Conservation (phyloP, 2,797 vertebrate species). For the Lutjanus argentimaculatus region DNA sequence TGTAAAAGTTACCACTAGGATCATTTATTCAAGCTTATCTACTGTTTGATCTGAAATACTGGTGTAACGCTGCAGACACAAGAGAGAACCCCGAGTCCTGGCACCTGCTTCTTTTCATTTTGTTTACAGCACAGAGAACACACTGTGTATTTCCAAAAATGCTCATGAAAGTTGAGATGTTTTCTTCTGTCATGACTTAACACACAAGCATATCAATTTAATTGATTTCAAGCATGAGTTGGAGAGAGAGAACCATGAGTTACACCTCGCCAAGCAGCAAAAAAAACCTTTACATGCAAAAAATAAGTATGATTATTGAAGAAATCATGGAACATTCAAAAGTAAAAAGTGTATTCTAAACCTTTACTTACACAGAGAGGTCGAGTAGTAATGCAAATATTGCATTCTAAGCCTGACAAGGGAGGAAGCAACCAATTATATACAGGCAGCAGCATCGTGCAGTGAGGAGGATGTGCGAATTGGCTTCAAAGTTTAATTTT, state of each 20-base stretch:
- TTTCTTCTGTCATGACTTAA: constrained; percentile 19
- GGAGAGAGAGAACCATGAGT: not conserved
- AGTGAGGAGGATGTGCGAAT: not conserved
- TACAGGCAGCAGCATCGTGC: not conserved
- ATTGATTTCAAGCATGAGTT: constrained; percentile 21
- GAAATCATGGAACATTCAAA: not conserved
- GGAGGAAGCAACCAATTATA: not conserved
- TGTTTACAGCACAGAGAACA: constrained; percentile 42
- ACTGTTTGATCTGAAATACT: constrained; percentile 33
- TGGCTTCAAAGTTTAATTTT: not conserved
- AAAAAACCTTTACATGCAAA: not conserved
- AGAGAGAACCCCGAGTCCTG: constrained; percentile 28
- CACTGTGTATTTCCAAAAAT: constrained; percentile 23
- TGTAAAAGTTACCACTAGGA: constrained; percentile 11
- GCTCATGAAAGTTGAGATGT: constrained; percentile 9
- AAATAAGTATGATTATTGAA: not conserved
- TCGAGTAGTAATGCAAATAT: not conserved
- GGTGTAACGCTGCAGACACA: constrained; percentile 4
- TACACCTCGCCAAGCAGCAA: not conserved
- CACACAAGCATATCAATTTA: constrained; percentile 7
- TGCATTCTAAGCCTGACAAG: not conserved
- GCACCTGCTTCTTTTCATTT: constrained; percentile 40
- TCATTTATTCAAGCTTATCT: constrained; percentile 33
- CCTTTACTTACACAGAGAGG: not conserved
- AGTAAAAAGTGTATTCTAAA: not conserved